Evolutionary conservation across 2,113 vertebrate species (phyloP).

Genomic region (Neodon shergylaensis): DNA sequence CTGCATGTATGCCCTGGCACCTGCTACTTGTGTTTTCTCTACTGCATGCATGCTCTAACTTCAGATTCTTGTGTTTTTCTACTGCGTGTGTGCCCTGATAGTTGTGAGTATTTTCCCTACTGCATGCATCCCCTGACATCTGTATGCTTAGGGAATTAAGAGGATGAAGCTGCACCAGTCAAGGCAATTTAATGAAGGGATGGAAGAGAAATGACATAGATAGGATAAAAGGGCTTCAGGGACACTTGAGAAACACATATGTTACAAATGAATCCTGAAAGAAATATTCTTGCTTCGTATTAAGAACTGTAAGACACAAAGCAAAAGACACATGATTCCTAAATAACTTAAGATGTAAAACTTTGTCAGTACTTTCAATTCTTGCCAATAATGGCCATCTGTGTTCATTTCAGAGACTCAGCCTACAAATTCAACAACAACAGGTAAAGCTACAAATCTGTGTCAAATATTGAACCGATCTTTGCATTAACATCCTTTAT

Average conservation of each 20-base stretch:
- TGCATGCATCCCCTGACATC: too few relatives aligned
- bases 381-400: slow-evolving; percentile 39
- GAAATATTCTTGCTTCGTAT: neutral
- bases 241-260: neutral
- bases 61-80: neutral
- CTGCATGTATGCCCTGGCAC: neutral
- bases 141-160: neutral
- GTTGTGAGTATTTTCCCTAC: neutral
- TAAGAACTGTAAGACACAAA: neutral
- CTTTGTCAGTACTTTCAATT: neutral
- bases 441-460: slow-evolving; percentile 64
- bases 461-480: neutral
- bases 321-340: neutral
- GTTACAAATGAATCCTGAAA: neutral
- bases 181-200: neutral
- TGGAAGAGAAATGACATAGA: neutral
- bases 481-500: neutral
- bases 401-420: slow-evolving; percentile 65
- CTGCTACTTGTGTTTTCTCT: neutral
- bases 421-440: slow-evolving; percentile 53
- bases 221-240: neutral
- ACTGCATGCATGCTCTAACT: neutral
- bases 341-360: neutral
- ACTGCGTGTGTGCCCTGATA: neutral
- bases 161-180: neutral